A percentile compares a stretch with the other conserved stretches of the same genome.
These are phyloP conservation scores for Acanthopleura granulata DNA, from an alignment of 2,888 invertebrate species.

Conservation along the genomic window DNA sequence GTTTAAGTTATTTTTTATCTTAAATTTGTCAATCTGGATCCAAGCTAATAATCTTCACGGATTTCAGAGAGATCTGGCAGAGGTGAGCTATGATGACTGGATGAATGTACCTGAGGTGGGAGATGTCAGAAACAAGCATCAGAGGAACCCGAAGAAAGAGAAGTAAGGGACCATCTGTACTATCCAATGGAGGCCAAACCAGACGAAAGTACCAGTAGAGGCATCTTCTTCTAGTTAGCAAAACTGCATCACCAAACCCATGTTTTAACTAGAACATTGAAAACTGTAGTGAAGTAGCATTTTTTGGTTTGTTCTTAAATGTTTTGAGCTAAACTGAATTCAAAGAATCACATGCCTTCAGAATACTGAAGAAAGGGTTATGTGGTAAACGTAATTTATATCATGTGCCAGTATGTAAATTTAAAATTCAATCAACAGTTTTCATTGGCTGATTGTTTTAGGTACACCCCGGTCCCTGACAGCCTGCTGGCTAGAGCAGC, in stretches of 20 bases:
- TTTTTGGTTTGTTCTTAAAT: no score
- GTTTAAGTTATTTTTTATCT: no score
- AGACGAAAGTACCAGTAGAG: no score
- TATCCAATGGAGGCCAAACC: background rate
- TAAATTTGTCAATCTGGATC: background rate
- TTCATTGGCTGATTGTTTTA: conserved; percentile 38
- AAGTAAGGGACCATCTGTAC: conserved; percentile 72
- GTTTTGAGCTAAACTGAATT: no score
- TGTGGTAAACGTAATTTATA: no score
- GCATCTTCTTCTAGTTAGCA: no score
- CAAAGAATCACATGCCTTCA: no score
- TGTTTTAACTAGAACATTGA: no score
- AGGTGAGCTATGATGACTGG: conserved; percentile 93
- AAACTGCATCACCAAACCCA: no score
- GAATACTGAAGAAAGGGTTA: no score
- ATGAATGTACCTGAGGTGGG: conserved; percentile 98
- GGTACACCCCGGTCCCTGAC: conserved; percentile 96
- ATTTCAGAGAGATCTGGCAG: conserved; percentile 70
- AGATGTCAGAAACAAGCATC: conserved; percentile 97
- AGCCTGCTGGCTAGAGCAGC: conserved; percentile 85
- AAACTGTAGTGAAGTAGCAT: no score
- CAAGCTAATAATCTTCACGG: background rate
- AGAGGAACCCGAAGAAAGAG: conserved; percentile 93
- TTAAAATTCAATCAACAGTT: background rate
- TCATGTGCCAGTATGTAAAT: no score